Base-by-base conservation (phyloP, 2,113 vertebrate species). In the Hippocampus mohnikei region DNA sequence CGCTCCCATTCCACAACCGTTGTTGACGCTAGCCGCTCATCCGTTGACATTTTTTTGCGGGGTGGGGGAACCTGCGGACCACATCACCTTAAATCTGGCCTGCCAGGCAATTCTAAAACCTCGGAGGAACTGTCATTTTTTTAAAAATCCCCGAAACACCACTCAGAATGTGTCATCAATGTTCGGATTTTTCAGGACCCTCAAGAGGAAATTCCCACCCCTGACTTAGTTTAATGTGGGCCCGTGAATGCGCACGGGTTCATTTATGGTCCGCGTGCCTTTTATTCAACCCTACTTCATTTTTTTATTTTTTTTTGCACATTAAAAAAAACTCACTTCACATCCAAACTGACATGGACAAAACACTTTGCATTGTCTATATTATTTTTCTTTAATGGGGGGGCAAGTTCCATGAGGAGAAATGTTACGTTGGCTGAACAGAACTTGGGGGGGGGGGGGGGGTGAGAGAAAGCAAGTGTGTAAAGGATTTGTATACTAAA, bases 401-500 rank as follows among this genome's bases (percentile, higher is more conserved):
- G 29, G 25, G 8, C 27, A 8, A 29, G 66, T 48, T 66, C 55
- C 3, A 11, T 13, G 70, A 25, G 37, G 48, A 25, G 25, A 48
- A 27, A 40, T 53, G 25, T 59, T 56, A 5, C 21, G 58, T 66
- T 55, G 66, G 37, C 27, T 16, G 15, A 59, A 59, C 5, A 69
- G 73, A 72, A 80, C 61, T 10, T 44, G 42, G 65, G 46, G 44
- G 44, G 72, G 62, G 3, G 3, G 5, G 15, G 15, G 29, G 41
- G 6, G 64, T 12, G 20, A 83, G 59, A 81, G 62, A 50, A 70
- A 79, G 79, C 81, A 76, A 70, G 79, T 81, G 77, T 83, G 79
- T 69, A 29, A 77, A 72, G 81, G 75, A 50, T 79, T 83, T 77
- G 78, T 77, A 70, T 88, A 71, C 73, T 83, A 63, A 84, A 72